A percentile compares a stretch with the other conserved stretches of the same genome.
Conservation (phyloP, 2,797 vertebrate species). For the Enteromius fasciolatus region DNA sequence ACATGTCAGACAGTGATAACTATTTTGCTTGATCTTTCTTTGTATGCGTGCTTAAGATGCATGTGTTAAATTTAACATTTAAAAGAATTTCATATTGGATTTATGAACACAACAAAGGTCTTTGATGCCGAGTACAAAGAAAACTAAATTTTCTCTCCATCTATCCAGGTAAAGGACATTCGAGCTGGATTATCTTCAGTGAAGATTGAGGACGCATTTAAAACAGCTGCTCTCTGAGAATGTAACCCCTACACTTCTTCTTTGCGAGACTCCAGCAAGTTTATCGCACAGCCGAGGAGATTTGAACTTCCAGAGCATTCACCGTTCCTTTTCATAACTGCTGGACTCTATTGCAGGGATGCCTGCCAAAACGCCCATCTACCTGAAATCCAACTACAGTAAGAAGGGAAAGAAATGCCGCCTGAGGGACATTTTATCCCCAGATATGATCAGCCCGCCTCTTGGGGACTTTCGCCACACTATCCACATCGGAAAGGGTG, state of each 20-base stretch:
- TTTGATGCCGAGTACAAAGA: slow-evolving; percentile 30
- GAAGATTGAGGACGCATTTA: slow-evolving; percentile 51
- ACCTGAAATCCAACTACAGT: slow-evolving; percentile 90
- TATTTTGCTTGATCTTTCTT: slow-evolving; percentile 9
- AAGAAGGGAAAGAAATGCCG: slow-evolving; percentile 98
- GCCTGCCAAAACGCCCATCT: slow-evolving; percentile 98
- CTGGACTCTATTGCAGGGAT: slow-evolving; percentile 75
- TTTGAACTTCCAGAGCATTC: slow-evolving; percentile 5
- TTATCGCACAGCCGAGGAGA: slow-evolving; percentile 33
- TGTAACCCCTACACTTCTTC: slow-evolving; percentile 71
- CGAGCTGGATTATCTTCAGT: slow-evolving; percentile 9
- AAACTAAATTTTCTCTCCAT: slow-evolving; percentile 62
- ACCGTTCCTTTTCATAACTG: neutral
- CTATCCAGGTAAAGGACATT: slow-evolving; percentile 47
- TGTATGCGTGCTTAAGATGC: neutral
- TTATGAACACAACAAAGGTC: neutral
- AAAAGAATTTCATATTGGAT: neutral
- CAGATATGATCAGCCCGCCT: slow-evolving; percentile 98
- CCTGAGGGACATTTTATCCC: slow-evolving; percentile 93
- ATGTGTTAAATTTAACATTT: neutral
- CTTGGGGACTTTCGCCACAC: slow-evolving; percentile 98
- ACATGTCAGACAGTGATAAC: neutral
- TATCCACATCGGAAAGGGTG: slow-evolving; percentile 95
- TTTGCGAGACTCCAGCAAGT: slow-evolving; percentile 54
- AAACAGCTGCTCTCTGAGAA: slow-evolving; percentile 68